Base-by-base conservation (phyloP, 64 coral and sea anemone genomes). In the Orbicella faveolata region DNA sequence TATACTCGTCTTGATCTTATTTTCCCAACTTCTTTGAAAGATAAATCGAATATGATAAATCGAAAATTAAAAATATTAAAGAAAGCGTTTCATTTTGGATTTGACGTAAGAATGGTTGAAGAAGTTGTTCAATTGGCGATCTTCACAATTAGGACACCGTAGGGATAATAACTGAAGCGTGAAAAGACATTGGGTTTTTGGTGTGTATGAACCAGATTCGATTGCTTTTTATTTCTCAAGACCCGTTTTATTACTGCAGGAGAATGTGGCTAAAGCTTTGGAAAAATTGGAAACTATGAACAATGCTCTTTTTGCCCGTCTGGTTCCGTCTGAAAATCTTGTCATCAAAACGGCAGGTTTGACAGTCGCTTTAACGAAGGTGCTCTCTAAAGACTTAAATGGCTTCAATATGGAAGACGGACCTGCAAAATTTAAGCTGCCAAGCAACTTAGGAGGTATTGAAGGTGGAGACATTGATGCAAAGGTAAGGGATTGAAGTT, bases 331-430 rank as follows among this genome's bases (percentile, higher is more conserved):
- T 2, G 79, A 82, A 65, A 64, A 34, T 61, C 34, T 82, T 59
- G 25, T 82, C 11, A 30, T 82, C 4, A 82, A 82, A 26, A 64
- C 79, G 0, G 9, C 34, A 39, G 79, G 55, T 17, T 33, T 82
- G 26, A 59, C 53, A 35, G 14, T 36, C 23, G 33, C 79, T 39
- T 52, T 82, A 0, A 65, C 63, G 79, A 82, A 82, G 34, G 59
- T 82, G 13, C 64, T 59, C 15, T 7, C 79, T n/a, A 59, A 82
- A 0, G 79, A 65, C 19, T 4, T 82, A 7, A 82, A 65, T 16
- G 79, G 79, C 3, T 59, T 65, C 34, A 82, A 57, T 37, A 82
- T 82, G 79, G 79, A 82, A 65, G 79, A 82, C 13, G 79, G 79
- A 17, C 59, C 79, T 12, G 17, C 79, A 37, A 82, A 82, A 19